Base-by-base conservation (phyloP, 2,888 invertebrate species). In the Sphaeridia pumilis region DNA sequence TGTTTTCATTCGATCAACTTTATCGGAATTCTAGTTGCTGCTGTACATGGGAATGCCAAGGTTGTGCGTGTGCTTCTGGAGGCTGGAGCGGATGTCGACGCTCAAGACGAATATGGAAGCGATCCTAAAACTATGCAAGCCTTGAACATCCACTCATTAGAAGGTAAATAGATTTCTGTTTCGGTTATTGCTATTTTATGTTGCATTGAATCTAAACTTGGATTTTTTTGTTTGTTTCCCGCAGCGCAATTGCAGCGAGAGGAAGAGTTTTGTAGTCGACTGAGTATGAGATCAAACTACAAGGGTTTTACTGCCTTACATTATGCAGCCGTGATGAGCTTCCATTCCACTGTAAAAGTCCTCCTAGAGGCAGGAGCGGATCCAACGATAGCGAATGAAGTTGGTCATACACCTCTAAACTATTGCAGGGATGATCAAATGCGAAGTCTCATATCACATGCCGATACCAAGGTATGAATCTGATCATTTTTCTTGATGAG, bases 261-360 rank as follows among this genome's bases (percentile, higher is more conserved):
- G 69, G 83, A 85, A 58, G 87, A 90, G 70, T 92, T 92, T 72
- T 82, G 81, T 64, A 76, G 78, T 64, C 71, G 76, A 41, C 67
- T 77, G 27, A 75, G 72, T 55, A 69, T 77, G 64, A 76, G 80
- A 65, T 84, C 84, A 1, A 82, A 82, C 7, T 90, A 87, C 71
- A 76, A 80, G 60, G 89, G 87, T 28, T 88, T 87, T 72, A 89
- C 90, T 51, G 81, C 89, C 46, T 74, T 92, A 59, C 90, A 92
- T 71, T 92, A 92, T 74, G 89, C 90, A 10, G 86, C 82, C 47
- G 73, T 92, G 42, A 77, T 79, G 2, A 83, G 88, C 72, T 79
- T 82, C 60, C 67, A 74, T 2, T 74, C 75, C 22, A 75, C 79
- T 34, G 79, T 84, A 4, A 73, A 76, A 66, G 71, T 78, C 35